phyloP scores from a whole-genome alignment of 2,888 invertebrate species.

The Polydrusus tereticollis region DNA sequence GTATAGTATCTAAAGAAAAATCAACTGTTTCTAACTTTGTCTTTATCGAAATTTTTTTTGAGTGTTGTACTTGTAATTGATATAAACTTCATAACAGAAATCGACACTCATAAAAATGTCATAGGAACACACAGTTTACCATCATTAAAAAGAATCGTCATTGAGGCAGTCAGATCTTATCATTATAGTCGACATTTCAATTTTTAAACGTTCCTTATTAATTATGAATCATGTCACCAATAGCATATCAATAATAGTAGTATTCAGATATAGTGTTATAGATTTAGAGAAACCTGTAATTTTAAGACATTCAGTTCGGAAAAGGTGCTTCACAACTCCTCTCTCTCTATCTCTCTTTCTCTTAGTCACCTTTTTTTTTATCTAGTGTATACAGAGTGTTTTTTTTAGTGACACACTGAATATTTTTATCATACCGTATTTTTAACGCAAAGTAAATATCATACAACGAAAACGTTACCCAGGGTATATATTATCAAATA shows the following conservation, averaged over 20 bases:
- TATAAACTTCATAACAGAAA: neutral
- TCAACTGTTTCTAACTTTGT: too few species aligned
- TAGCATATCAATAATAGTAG: conserved; percentile 64
- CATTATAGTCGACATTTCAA: conserved; percentile 18
- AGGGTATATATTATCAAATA: neutral
- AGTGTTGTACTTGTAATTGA: too few species aligned
- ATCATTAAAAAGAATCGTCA: neutral
- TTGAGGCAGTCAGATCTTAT: conserved; percentile 5
- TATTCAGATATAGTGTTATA: conserved; percentile 53
- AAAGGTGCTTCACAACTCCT: conserved; percentile 35
- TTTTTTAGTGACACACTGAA: too few species aligned
- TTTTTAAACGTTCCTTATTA: conserved; percentile 34
- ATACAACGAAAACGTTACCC: neutral
- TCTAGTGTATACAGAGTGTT: neutral
- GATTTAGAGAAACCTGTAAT: conserved; percentile 45
- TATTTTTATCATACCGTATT: neutral
- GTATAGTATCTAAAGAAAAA: too few species aligned
- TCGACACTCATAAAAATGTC: neutral
- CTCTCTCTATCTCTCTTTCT: neutral
- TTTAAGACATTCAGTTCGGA: conserved; percentile 32
- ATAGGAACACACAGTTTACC: neutral
- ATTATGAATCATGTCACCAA: conserved; percentile 61
- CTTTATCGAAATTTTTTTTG: too few species aligned
- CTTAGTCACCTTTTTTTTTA: neutral
- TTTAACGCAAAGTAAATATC: too few species aligned